Percentiles rank a stretch among this genome's conserved stretches.
Evolutionary conservation across 2,797 vertebrate genomes (phyloP).

Genomic region (Propithecus perrieri): DNA sequence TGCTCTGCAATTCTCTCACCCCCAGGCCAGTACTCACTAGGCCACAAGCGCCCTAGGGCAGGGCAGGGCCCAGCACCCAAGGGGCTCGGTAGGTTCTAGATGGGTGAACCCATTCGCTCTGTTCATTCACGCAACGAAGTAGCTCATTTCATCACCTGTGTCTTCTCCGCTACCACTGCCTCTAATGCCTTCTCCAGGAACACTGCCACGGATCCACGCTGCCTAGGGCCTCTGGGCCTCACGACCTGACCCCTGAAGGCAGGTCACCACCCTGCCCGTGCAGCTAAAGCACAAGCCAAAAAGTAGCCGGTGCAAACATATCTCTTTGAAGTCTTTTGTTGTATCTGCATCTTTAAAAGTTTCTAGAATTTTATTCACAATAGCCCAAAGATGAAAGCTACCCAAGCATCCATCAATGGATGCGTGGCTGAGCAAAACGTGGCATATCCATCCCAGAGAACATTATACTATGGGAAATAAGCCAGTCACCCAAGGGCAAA

Average conservation of each 20-base stretch:
- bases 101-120: background rate
- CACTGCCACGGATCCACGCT: background rate
- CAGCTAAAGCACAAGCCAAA: background rate
- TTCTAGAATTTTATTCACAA: background rate
- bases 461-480: background rate
- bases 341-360: background rate
- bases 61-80: background rate
- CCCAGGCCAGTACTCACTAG: background rate
- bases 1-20: background rate
- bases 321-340: background rate
- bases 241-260: background rate
- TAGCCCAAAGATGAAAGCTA: background rate
- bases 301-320: background rate
- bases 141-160: background rate
- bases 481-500: too few relatives aligned
- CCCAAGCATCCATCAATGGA: background rate
- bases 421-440: background rate
- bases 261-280: background rate
- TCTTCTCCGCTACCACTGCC: background rate
- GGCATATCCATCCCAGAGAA: fast-evolving
- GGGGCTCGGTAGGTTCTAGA: background rate
- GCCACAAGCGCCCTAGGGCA: background rate
- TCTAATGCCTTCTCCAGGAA: background rate
- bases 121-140: too few relatives aligned
- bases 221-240: background rate